Base-by-base conservation (phyloP, 2,797 vertebrate species). In the Spinibarbus caldwelli region DNA sequence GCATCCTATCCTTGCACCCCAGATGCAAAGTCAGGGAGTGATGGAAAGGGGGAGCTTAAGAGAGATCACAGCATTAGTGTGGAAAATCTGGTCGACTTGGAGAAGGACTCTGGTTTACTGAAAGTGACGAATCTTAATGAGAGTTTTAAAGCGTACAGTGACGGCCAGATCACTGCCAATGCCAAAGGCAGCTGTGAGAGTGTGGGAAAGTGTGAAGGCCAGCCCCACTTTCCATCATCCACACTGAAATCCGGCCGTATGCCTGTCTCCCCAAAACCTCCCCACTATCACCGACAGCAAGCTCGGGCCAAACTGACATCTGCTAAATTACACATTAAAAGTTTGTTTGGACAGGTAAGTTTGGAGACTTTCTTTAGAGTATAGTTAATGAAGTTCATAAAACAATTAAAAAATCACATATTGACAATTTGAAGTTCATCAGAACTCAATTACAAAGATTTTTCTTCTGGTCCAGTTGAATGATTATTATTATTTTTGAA, bases 131-230 rank as follows among this genome's bases (percentile, higher is more conserved):
- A 17, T n/a, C 82, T 95, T 4, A 90, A 47, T 5, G 90, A 94
- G 17, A 89, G 94, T 75, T 96, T 87, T 91, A 93, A 95, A 86
- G 95, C 96, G 21, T 96, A 95, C 90, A 97, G 96, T 7, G 96
- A 97, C 82, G 86, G 96, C 59, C 96, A 96, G 90, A 88, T 97
- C 90, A 88, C 91, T 47, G 89, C 92, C 0, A 90, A 57, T 0
- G 14, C 76, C 36, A 52, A 89, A 47, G 86, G 89, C 57, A 91
- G 90, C 87, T 83, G 31, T 0, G 87, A 93, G 59, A 90, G 87
- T 21, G 19, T 92, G 70, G 93, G 86, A 82, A 84, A 88, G 78
- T 89, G 91, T 1, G 64, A 87, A 45, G 54, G 68, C 38, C 3
- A 86, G 3, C 2, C 90, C 15, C 21, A 82, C 0, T 84, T 84